Evolutionary conservation across 2,888 invertebrate species (phyloP), one percentile per base, ranked within the genome.

Genomic region (Notocelia uddmanniana): DNA sequence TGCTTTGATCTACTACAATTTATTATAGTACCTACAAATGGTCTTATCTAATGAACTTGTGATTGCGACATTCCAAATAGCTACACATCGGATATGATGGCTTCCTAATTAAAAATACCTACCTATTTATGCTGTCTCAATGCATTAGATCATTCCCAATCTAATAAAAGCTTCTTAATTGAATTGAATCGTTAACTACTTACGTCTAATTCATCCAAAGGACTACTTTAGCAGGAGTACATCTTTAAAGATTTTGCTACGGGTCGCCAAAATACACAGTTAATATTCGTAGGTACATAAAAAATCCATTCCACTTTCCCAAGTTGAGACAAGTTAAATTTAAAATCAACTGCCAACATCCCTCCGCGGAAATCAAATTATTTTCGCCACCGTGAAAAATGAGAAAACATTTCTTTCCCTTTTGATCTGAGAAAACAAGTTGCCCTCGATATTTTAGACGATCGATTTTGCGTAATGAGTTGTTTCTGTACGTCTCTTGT

Each of bases 321-420:
- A 87, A 88, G 83, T 89, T 88, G 83, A 84, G 80, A 83, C 80
- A 88, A 87, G 87, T 87, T 88, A 85, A 89, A 88, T 88, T 89
- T 89, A 85, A 90, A 90, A 89, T 89, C 86, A 88, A 89, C 90
- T 85, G 85, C 81, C 86, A 78, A 86, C 87, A 85, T 87, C 83
- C 83, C 85, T 85, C 84, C 82, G 79, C 80, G 85, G 83, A 89
- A 91, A 91, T 91, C 88, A 89, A 91, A 91, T 91, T 91, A 91
- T 89, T 85, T 86, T 85, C 81, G 86, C 85, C 86, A 85, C 88
- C 87, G 84, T 86, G 85, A 87, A 90, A 90, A 89, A 87, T 87
- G 84, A 77, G 83, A 85, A 87, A 89, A 87, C 81, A 86, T 88
- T 88, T 88, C 81, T 73, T 71, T 84, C 82, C 79, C 83, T 85